Percentiles rank a stretch among this genome's conserved stretches.
phyloP scores from a whole-genome alignment of 2,113 vertebrate species.

The Indri indri region DNA sequence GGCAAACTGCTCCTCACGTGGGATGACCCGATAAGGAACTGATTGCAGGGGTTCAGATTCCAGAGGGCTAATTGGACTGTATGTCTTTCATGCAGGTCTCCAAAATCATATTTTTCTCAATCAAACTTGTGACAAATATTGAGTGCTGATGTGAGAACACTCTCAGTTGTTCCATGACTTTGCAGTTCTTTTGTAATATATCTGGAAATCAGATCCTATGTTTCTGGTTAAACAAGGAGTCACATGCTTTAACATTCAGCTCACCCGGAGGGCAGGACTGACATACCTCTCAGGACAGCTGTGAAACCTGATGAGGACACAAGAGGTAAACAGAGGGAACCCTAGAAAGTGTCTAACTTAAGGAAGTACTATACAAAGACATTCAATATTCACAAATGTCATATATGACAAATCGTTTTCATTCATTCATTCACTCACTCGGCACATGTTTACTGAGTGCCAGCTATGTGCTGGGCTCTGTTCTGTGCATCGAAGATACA shows the following conservation, averaged over 20 bases:
- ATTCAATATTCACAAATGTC: background rate
- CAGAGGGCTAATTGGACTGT: background rate
- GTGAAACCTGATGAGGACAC: background rate
- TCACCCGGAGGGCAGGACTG: background rate
- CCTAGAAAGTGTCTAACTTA: background rate
- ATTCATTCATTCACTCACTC: background rate
- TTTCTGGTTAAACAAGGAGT: background rate
- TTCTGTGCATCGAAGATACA: background rate
- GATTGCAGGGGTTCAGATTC: background rate
- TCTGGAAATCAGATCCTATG: background rate
- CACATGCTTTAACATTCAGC: background rate
- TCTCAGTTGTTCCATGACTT: background rate
- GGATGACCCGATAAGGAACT: background rate
- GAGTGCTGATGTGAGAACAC: background rate
- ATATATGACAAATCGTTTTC: background rate
- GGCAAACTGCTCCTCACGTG: background rate
- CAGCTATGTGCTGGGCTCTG: background rate
- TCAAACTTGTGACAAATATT: background rate
- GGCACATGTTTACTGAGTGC: background rate
- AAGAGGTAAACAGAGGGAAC: background rate
- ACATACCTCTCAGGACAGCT: background rate
- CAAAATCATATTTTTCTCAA: conserved; percentile 17
- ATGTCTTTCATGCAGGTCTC: background rate
- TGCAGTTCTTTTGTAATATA: background rate
- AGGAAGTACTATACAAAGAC: background rate